These are phyloP conservation scores for Pantherophis guttatus DNA, from an alignment of 2,113 vertebrate species.

Conservation along the genomic window DNA sequence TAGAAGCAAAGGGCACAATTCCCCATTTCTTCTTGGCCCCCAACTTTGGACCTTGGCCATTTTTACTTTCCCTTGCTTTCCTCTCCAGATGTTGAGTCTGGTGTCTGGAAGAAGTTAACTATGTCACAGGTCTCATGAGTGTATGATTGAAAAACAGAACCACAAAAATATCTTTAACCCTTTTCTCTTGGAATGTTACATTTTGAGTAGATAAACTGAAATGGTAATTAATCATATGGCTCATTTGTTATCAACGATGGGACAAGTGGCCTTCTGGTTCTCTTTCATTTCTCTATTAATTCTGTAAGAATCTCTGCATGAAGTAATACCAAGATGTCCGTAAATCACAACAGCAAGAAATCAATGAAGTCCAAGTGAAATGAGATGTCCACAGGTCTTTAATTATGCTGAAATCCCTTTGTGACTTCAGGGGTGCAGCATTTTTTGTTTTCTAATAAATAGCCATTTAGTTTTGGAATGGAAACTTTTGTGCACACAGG, in stretches of 20 bases:
- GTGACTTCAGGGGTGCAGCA: not conserved
- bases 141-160: not conserved
- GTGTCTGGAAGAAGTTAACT: not conserved
- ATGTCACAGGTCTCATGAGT: not conserved
- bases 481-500: not conserved
- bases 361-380: conserved; percentile 47
- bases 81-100: not conserved
- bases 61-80: not conserved
- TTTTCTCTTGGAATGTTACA: not conserved
- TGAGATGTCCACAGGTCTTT: conserved; percentile 36
- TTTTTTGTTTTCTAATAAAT: not conserved
- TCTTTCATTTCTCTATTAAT: conserved; percentile 11
- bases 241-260: not conserved
- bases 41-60: not conserved
- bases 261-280: not conserved
- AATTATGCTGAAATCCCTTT: not conserved
- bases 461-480: not conserved
- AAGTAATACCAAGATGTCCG: conserved; percentile 31
- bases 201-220: not conserved
- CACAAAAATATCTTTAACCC: not conserved
- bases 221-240: not conserved
- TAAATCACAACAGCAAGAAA: conserved; percentile 50
- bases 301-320: conserved; percentile 26
- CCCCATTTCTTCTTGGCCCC: not conserved
- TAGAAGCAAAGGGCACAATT: not conserved